phyloP scores from a whole-genome alignment of 2,797 vertebrate species.

The Halcyon smyrnensis region DNA sequence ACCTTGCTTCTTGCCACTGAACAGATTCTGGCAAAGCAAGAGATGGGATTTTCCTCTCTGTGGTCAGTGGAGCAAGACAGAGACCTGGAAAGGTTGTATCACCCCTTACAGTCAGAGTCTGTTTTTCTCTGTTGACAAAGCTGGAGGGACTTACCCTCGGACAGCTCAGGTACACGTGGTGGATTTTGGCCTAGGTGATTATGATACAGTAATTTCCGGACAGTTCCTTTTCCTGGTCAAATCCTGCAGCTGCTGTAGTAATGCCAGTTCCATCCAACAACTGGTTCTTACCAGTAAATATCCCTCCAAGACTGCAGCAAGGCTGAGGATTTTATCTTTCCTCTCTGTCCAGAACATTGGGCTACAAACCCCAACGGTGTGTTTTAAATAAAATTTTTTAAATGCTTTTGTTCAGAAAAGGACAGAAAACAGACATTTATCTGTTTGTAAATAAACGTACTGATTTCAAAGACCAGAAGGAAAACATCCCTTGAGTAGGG shows the following conservation, averaged over 20 bases:
- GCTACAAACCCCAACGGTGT: rapidly evolving
- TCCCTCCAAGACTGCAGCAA: not conserved
- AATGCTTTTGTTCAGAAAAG: not conserved
- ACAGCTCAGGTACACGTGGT: not conserved
- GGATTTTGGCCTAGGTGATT: not conserved
- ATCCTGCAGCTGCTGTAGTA: not conserved
- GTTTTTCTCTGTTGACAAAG: not conserved
- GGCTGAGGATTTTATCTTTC: not conserved
- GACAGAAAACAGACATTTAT: not conserved
- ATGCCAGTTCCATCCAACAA: not conserved
- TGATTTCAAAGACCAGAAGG: not conserved
- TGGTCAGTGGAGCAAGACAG: not conserved
- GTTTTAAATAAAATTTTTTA: not conserved
- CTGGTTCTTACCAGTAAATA: not conserved
- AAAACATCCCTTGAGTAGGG: not conserved
- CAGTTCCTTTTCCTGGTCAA: not conserved
- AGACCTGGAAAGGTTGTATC: not conserved
- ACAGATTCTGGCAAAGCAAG: not conserved
- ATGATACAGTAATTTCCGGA: not conserved
- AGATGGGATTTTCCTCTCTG: not conserved
- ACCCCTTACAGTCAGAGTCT: not conserved
- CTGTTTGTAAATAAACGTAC: not conserved
- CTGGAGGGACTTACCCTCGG: not conserved
- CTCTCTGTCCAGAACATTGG: not conserved
- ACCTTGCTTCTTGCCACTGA: not conserved